Conservation (phyloP, 2,888 invertebrate genomes). For the Xestia sexstrigata region DNA sequence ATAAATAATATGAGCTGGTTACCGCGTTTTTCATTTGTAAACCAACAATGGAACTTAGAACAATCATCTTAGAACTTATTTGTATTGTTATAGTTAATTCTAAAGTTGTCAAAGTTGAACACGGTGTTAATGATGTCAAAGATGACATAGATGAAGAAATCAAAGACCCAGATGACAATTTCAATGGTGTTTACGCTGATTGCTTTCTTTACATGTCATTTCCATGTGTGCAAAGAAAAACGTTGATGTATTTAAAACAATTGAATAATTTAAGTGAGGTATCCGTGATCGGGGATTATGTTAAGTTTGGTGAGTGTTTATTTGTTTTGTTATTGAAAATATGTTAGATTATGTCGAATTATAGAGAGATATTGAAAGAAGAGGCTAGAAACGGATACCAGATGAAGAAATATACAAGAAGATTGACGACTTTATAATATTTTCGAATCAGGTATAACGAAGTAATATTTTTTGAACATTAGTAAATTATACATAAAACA, state of each 20-base stretch:
- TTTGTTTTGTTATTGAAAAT: not conserved
- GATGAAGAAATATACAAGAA: not conserved
- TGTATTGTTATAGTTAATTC: conserved; percentile 67
- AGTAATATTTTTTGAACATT: not conserved
- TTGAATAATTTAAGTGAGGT: conserved; percentile 89
- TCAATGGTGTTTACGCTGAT: conserved; percentile 89
- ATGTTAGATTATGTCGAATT: no score
- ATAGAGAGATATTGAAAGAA: not conserved
- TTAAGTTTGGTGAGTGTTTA: conserved; percentile 87
- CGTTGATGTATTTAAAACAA: conserved; percentile 89
- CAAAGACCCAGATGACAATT: conserved; percentile 77
- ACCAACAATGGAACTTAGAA: conserved; percentile 75
- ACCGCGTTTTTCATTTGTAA: conserved; percentile 79
- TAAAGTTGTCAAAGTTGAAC: conserved; percentile 61
- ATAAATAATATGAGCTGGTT: conserved; percentile 81
- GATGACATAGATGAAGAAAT: conserved; percentile 49
- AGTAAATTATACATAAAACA: not conserved
- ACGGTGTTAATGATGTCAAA: conserved; percentile 45
- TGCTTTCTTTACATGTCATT: conserved; percentile 91
- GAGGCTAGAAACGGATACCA: no score
- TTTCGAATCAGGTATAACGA: no score
- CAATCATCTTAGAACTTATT: conserved; percentile 66
- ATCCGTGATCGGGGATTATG: conserved; percentile 89
- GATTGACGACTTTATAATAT: not conserved
- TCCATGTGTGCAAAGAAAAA: conserved; percentile 90